These are phyloP conservation scores for Opisthograptis luteolata DNA, from an alignment of 2,888 invertebrate genomes.

Conservation along the genomic window DNA sequence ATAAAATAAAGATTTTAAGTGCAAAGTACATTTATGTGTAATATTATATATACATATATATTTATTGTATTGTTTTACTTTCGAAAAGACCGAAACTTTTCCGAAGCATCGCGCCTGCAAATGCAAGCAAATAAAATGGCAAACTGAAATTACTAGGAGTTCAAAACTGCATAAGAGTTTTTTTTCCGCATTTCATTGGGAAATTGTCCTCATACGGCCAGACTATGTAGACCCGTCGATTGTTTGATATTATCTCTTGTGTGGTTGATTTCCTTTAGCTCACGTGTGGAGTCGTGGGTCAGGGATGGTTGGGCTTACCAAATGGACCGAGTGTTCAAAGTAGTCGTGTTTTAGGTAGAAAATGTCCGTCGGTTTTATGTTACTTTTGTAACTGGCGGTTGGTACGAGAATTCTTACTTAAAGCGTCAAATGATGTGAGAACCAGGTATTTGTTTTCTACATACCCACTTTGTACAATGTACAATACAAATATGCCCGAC, in stretches of 20 bases:
- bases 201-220: conserved; percentile 21
- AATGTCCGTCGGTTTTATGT: conserved; percentile 21
- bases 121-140: conserved; percentile 21
- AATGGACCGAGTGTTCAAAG: conserved; percentile 18
- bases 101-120: neutral
- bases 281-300: neutral
- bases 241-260: neutral
- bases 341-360: conserved; percentile 18
- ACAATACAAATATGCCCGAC: too few species aligned
- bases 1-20: too few species aligned
- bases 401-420: conserved; percentile 8
- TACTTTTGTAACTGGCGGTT: conserved; percentile 16
- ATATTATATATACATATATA: neutral
- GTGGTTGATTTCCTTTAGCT: neutral
- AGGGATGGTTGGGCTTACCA: neutral
- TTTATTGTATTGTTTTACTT: too few species aligned
- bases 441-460: too few species aligned
- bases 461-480: too few species aligned
- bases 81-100: neutral
- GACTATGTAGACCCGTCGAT: neutral
- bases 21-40: too few species aligned
- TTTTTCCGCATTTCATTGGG: conserved; percentile 24
- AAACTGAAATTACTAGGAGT: conserved; percentile 31
- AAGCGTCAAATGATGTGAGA: conserved; percentile 1
- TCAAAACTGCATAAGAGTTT: conserved; percentile 29